Percentiles rank a stretch among this genome's conserved stretches.
These are phyloP conservation scores for Heliornis fulica DNA, from an alignment of 2,113 vertebrate species.

Conservation along the genomic window DNA sequence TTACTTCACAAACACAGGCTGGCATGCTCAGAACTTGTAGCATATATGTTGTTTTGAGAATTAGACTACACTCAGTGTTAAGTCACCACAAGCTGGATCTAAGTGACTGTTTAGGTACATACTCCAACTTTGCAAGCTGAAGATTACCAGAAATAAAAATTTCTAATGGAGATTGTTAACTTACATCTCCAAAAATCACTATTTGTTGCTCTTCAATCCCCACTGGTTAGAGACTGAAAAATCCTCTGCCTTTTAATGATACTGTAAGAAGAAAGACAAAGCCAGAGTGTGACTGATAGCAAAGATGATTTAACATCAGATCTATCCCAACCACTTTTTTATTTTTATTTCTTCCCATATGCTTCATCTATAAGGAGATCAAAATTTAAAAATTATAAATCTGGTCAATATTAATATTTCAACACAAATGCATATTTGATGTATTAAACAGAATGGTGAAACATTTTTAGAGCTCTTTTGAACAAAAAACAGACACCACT, in stretches of 20 bases:
- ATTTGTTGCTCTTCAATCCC: neutral
- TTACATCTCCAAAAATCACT: neutral
- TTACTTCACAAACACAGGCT: neutral
- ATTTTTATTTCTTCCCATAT: neutral
- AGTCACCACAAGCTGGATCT: neutral
- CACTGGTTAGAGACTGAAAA: neutral
- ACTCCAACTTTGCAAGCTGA: neutral
- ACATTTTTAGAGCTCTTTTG: neutral
- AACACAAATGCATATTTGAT: slow-evolving; percentile 34
- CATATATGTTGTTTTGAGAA: neutral
- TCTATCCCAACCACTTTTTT: neutral
- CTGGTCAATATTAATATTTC: slow-evolving; percentile 45
- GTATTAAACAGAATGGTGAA: neutral
- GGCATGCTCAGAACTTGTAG: neutral
- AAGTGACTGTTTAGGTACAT: neutral
- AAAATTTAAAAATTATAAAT: neutral
- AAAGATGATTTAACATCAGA: neutral
- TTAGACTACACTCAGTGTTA: neutral
- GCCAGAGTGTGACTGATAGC: neutral
- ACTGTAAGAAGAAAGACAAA: neutral
- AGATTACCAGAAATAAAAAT: neutral
- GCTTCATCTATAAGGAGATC: neutral
- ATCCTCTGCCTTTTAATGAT: neutral
- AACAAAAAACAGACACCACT: neutral
- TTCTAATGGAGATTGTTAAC: neutral